Evolutionary conservation across 2,888 invertebrate species (phyloP).

Genomic region (Teinopalpus imperialis): DNA sequence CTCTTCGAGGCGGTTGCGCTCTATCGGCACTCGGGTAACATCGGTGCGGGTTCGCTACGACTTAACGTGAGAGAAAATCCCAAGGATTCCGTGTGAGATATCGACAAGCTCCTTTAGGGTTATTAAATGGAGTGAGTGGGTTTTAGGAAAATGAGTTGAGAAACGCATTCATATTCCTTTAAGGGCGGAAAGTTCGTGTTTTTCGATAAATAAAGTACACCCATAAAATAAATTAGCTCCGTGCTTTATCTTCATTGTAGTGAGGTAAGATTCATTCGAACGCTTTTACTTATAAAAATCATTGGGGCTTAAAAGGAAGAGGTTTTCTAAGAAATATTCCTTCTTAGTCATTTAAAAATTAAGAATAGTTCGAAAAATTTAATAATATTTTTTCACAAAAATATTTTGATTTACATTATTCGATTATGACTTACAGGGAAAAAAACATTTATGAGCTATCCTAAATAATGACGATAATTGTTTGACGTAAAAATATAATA

Average conservation of each 20-base stretch:
- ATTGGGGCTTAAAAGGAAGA: slow-evolving; percentile 3
- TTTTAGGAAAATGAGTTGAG: slow-evolving; percentile 73
- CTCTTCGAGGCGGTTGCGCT: slow-evolving; percentile 60
- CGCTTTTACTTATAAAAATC: slow-evolving; percentile 42
- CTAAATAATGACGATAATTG: no score
- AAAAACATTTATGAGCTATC: no score
- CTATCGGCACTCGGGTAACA: slow-evolving; percentile 55
- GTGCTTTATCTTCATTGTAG: slow-evolving; percentile 66
- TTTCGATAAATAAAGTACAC: slow-evolving; percentile 60
- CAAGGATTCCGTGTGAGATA: slow-evolving; percentile 73
- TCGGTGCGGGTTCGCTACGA: slow-evolving; percentile 52
- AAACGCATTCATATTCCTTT: slow-evolving; percentile 63
- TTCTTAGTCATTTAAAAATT: no score
- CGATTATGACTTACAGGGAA: no score
- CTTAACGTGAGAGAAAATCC: slow-evolving; percentile 65
- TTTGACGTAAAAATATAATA: slow-evolving; percentile 13
- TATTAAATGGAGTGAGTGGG: slow-evolving; percentile 78
- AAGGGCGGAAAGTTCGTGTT: slow-evolving; percentile 59
- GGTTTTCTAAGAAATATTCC: slow-evolving; percentile 8
- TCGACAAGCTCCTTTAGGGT: slow-evolving; percentile 70
- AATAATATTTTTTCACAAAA: no score
- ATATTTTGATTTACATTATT: not conserved
- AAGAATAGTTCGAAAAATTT: no score
- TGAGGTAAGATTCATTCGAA: slow-evolving; percentile 43
- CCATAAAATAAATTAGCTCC: slow-evolving; percentile 67